Evolutionary conservation across 2,888 invertebrate genomes (phyloP).

Genomic region (Dendrolimus pini): DNA sequence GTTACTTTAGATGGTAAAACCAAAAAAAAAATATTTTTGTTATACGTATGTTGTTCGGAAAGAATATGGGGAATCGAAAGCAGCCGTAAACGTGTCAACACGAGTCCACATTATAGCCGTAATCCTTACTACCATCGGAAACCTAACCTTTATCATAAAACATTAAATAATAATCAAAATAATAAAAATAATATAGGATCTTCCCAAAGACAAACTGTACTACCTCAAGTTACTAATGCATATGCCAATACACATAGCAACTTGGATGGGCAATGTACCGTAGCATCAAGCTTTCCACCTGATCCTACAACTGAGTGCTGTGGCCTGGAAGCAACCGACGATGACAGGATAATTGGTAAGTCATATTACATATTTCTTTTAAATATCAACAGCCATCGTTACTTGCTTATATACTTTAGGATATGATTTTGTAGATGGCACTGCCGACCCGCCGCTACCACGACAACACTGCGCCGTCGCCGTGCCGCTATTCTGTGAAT

Average conservation of each 20-base stretch:
- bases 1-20: too few species aligned
- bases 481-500: too few species aligned
- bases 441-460: too few species aligned
- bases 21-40: constrained; percentile 8
- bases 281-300: constrained; percentile 41
- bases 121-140: background rate
- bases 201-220: background rate
- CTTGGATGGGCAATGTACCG: constrained; percentile 31
- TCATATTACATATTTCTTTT: constrained; percentile 7
- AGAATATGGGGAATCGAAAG: constrained; percentile 25
- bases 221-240: too few species aligned
- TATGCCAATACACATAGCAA: constrained; percentile 4
- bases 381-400: background rate
- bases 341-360: constrained; percentile 48
- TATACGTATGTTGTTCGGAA: constrained; percentile 47
- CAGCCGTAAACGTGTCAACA: background rate
- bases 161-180: background rate
- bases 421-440: too few species aligned
- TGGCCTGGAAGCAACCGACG: constrained; percentile 46
- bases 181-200: background rate
- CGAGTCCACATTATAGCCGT: background rate
- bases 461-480: too few species aligned
- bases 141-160: background rate
- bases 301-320: constrained; percentile 51
- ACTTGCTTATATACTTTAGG: too few species aligned